These are phyloP conservation scores for Labia minor DNA, from an alignment of 2,888 invertebrate genomes.

Conservation along the genomic window DNA sequence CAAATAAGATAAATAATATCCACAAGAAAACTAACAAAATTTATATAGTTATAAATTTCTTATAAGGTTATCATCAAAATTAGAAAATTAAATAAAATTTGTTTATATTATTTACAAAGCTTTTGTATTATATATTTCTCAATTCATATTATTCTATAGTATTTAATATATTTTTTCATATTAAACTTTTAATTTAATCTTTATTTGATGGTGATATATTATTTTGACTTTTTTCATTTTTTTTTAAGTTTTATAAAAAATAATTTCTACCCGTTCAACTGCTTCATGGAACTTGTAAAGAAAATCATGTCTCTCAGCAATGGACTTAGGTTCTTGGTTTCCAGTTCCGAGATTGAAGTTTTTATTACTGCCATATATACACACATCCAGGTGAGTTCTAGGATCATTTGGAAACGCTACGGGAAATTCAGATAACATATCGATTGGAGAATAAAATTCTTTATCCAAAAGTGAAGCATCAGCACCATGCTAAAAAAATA, in stretches of 20 bases:
- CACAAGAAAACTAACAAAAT: no score
- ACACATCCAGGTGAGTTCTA: constrained; percentile 48
- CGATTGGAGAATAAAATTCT: constrained; percentile 56
- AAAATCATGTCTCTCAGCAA: constrained; percentile 55
- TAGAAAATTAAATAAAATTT: no score
- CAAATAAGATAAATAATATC: no score
- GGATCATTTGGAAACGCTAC: constrained; percentile 34
- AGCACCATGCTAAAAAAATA: constrained; percentile 36
- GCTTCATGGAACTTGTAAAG: constrained; percentile 45
- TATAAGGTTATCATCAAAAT: no score
- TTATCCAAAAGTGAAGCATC: constrained; percentile 46
- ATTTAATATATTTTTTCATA: no score
- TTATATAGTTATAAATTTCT: no score
- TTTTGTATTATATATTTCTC: no score
- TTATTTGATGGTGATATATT: constrained; percentile 47
- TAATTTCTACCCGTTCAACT: neutral
- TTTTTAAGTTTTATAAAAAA: neutral
- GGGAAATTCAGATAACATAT: constrained; percentile 55
- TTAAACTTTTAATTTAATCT: no score
- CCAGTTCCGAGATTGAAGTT: constrained; percentile 74
- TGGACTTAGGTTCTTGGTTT: constrained; percentile 48
- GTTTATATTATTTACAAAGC: no score
- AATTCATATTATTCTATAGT: no score
- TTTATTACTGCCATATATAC: constrained; percentile 75
- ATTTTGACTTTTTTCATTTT: no score